phyloP scores from a whole-genome alignment of 2,113 vertebrate genomes.

The Myrmophylax atrothorax region DNA sequence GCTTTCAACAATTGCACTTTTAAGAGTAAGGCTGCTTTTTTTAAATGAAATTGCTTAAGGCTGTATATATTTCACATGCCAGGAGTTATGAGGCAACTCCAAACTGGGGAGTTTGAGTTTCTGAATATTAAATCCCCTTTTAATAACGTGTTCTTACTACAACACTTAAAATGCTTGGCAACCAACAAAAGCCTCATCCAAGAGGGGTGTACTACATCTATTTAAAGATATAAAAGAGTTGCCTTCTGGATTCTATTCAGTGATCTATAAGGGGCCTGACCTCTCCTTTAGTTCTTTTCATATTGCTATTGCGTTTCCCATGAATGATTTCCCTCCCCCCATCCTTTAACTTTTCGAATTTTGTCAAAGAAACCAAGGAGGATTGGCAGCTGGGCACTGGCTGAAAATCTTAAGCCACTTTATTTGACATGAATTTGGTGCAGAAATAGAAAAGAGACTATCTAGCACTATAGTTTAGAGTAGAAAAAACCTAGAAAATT shows the following conservation, averaged over 20 bases:
- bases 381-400: slow-evolving; percentile 63
- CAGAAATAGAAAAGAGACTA: neutral
- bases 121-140: slow-evolving; percentile 69
- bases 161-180: slow-evolving; percentile 68
- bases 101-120: neutral
- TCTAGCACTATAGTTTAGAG: neutral
- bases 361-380: slow-evolving; percentile 58
- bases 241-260: slow-evolving; percentile 53
- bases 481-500: neutral
- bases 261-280: slow-evolving; percentile 34
- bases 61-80: neutral
- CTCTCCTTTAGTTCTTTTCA: slow-evolving; percentile 68
- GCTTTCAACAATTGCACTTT: neutral
- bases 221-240: slow-evolving; percentile 56
- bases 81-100: slow-evolving; percentile 4
- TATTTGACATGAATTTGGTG: neutral
- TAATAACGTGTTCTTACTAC: slow-evolving; percentile 68
- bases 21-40: neutral
- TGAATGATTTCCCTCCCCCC: slow-evolving; percentile 60
- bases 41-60: neutral
- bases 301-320: slow-evolving; percentile 59
- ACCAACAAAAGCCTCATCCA: slow-evolving; percentile 56
- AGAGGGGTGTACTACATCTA: slow-evolving; percentile 49
- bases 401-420: neutral
- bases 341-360: slow-evolving; percentile 29